Conservation (phyloP, 2,113 vertebrate genomes). For the Tympanuchus pallidicinctus region DNA sequence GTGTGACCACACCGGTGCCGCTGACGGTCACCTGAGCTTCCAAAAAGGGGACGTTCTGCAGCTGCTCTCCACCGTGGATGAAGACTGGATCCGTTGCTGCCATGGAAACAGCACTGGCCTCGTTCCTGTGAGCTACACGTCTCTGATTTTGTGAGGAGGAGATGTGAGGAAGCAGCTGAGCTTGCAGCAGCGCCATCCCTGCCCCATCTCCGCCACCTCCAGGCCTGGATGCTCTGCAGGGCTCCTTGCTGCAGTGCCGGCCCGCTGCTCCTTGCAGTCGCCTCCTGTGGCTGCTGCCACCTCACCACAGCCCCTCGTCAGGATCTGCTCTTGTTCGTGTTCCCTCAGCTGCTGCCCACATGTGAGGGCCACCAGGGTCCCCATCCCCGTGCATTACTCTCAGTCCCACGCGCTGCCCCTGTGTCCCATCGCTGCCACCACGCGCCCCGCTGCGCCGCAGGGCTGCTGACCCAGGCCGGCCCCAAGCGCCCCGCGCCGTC, state of each 20-base stretch:
- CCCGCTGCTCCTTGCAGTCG: background rate
- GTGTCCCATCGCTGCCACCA: background rate
- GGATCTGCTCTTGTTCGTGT: fast-evolving
- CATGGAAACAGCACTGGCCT: constrained; percentile 85
- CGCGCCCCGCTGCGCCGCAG: background rate
- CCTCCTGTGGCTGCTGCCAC: background rate
- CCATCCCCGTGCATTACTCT: fast-evolving
- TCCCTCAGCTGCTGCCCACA: too few relatives aligned
- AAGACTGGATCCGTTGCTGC: constrained; percentile 94
- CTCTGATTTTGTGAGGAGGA: constrained; percentile 85
- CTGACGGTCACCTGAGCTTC: constrained; percentile 86
- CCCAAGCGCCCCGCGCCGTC: background rate
- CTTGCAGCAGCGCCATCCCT: background rate
- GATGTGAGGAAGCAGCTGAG: background rate
- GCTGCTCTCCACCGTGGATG: constrained; percentile 87
- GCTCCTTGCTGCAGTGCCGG: background rate
- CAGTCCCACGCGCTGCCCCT: background rate
- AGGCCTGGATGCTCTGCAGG: background rate
- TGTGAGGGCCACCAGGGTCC: background rate
- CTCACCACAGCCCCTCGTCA: fast-evolving
- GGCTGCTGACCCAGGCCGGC: background rate
- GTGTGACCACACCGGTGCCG: constrained; percentile 85
- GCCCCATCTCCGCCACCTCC: background rate
- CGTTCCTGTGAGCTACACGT: constrained; percentile 93
- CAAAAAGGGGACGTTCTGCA: constrained; percentile 88